Percentiles rank a stretch among this genome's conserved stretches.
These are phyloP conservation scores for Centropus bengalensis DNA, from an alignment of 2,113 vertebrate genomes.

Conservation along the genomic window DNA sequence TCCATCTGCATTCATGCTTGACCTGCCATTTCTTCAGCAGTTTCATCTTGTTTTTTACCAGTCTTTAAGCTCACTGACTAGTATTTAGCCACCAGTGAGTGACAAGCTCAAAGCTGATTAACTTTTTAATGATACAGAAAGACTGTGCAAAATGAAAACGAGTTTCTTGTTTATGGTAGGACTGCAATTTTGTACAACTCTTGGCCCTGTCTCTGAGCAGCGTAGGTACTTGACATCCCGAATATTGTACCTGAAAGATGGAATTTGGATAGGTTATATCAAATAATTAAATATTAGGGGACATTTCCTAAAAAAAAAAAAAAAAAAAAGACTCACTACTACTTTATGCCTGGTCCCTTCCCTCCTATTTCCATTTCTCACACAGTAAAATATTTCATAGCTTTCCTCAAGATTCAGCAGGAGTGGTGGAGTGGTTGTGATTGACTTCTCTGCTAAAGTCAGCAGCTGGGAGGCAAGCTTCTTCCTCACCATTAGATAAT, in stretches of 20 bases:
- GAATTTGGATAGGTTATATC: not conserved
- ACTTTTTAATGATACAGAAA: not conserved
- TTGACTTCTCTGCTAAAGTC: conserved; percentile 34
- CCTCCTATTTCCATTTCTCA: not conserved
- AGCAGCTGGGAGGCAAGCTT: not conserved
- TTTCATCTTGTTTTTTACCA: not conserved
- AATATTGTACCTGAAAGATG: not conserved
- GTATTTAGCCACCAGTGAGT: not conserved
- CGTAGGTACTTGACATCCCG: not conserved
- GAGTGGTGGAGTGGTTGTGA: not conserved
- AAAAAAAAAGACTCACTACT: not conserved
- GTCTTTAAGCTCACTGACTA: not conserved
- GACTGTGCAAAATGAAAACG: not conserved
- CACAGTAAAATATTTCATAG: not conserved
- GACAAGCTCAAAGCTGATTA: not conserved
- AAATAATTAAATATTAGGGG: not conserved
- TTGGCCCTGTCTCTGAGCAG: not conserved
- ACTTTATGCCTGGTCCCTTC: not conserved
- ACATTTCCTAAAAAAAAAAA: not conserved
- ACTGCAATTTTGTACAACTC: not conserved
- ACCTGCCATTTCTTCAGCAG: not conserved
- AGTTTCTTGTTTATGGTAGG: not conserved
- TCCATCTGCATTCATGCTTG: not conserved
- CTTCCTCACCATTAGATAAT: not conserved
- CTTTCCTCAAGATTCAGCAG: conserved; percentile 3